Conservation (phyloP, 2,797 vertebrate species). For the Zonotrichia albicollis region DNA sequence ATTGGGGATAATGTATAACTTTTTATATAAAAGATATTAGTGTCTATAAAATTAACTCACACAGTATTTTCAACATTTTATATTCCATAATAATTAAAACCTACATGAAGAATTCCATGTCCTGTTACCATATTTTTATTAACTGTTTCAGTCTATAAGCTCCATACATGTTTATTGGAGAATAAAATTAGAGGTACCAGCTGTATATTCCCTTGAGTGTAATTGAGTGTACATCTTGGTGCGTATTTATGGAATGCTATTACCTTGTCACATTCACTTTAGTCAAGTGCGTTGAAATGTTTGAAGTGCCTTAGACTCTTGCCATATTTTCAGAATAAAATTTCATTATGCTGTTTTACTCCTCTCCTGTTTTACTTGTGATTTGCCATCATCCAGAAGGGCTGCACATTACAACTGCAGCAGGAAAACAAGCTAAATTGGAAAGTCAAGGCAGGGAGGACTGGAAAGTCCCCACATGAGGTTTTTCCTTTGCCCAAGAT, state of each 20-base stretch:
- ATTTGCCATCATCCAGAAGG: conserved; percentile 19
- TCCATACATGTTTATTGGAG: conserved; percentile 63
- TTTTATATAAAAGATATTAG: conserved; percentile 87
- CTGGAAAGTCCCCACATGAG: background rate
- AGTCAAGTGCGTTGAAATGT: conserved; percentile 82
- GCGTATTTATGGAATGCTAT: conserved; percentile 80
- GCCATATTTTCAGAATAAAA: conserved; percentile 92
- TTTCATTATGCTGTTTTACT: conserved; percentile 71
- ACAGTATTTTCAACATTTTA: conserved; percentile 91
- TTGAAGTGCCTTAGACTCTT: conserved; percentile 91
- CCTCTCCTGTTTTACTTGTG: conserved; percentile 14
- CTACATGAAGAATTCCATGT: conserved; percentile 84
- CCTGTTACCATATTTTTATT: conserved; percentile 84
- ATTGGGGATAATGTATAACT: conserved; percentile 81
- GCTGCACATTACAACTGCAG: background rate
- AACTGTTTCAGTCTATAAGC: conserved; percentile 71
- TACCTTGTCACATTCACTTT: conserved; percentile 73
- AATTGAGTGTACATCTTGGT: conserved; percentile 70
- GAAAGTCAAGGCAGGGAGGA: background rate
- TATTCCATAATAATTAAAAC: conserved; percentile 78
- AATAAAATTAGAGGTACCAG: conserved; percentile 67
- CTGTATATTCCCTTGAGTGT: conserved; percentile 62
- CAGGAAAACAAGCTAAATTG: background rate
- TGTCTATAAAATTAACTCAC: conserved; percentile 85
- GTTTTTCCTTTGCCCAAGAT: background rate